Evolutionary conservation across 2,113 vertebrate species (phyloP).

Genomic region (Ivindomyrus marchei): DNA sequence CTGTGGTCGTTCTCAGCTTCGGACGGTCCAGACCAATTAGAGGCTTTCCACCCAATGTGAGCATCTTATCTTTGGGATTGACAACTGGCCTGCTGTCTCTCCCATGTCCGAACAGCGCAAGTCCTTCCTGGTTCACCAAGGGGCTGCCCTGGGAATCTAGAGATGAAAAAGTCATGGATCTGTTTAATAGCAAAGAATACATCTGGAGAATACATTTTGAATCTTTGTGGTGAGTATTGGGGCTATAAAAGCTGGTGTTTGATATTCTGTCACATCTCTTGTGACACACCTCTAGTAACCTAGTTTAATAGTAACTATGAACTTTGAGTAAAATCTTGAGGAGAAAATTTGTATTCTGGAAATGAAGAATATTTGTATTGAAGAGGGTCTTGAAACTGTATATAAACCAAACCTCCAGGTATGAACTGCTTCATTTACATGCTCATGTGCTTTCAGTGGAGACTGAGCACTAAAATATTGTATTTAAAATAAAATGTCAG

Average conservation of each 20-base stretch:
- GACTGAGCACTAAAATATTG: background rate
- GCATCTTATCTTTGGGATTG: conserved; percentile 82
- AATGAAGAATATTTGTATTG: background rate
- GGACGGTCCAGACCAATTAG: conserved; percentile 78
- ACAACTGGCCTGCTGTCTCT: conserved; percentile 82
- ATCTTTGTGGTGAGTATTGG: background rate
- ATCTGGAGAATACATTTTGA: background rate
- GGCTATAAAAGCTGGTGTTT: background rate
- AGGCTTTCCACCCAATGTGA: conserved; percentile 88
- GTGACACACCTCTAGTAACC: background rate
- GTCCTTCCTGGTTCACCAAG: conserved; percentile 80
- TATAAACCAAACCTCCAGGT: background rate
- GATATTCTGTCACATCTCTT: background rate
- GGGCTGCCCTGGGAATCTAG: conserved; percentile 85
- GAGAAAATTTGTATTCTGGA: background rate
- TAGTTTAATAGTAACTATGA: background rate
- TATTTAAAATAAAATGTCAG: background rate
- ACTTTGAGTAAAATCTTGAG: background rate
- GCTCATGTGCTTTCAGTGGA: background rate
- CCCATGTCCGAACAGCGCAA: conserved; percentile 87
- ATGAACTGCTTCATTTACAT: background rate
- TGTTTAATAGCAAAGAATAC: background rate
- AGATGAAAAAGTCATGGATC: conserved; percentile 23
- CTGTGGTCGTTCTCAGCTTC: conserved; percentile 62
- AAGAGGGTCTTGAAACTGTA: background rate